Conservation (phyloP, 2,888 invertebrate genomes). For the Drosophila borealis region DNA sequence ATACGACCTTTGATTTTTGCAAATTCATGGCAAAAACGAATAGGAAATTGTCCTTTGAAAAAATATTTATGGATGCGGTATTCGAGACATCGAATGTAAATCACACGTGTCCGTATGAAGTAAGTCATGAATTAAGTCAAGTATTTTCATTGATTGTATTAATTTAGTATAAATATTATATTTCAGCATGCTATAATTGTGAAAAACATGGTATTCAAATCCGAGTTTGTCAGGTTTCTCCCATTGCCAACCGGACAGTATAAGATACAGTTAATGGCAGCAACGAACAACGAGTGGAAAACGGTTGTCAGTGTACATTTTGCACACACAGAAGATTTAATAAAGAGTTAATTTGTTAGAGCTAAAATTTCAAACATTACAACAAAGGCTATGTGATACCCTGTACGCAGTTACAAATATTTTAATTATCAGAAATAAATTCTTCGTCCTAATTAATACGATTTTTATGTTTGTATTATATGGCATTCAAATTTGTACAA, state of each 20-base stretch:
- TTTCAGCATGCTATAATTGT: constrained; percentile 33
- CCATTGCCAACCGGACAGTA: constrained; percentile 42
- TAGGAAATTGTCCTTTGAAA: neutral
- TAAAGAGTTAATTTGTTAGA: neutral
- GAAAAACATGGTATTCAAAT: constrained; percentile 15
- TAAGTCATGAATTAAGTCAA: constrained; percentile 25
- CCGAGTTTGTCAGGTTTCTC: constrained; percentile 14
- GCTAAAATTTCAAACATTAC: neutral
- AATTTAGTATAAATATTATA: neutral
- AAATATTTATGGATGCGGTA: rapidly evolving
- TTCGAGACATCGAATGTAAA: constrained; percentile 15
- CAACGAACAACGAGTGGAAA: constrained; percentile 25
- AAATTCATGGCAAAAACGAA: neutral
- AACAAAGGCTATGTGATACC: neutral
- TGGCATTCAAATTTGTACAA: too few relatives aligned
- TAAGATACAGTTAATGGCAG: constrained; percentile 14
- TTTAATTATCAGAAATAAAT: too few relatives aligned
- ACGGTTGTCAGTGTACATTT: neutral
- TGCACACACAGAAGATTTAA: neutral
- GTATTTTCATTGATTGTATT: neutral
- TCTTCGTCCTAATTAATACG: too few relatives aligned
- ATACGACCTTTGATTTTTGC: constrained; percentile 29
- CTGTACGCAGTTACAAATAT: too few relatives aligned
- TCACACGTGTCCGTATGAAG: constrained; percentile 37
- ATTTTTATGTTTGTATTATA: too few relatives aligned